Evolutionary conservation across 2,888 invertebrate genomes (phyloP), one percentile per base, ranked within the genome.

Genomic region (Phyllotreta striolata): DNA sequence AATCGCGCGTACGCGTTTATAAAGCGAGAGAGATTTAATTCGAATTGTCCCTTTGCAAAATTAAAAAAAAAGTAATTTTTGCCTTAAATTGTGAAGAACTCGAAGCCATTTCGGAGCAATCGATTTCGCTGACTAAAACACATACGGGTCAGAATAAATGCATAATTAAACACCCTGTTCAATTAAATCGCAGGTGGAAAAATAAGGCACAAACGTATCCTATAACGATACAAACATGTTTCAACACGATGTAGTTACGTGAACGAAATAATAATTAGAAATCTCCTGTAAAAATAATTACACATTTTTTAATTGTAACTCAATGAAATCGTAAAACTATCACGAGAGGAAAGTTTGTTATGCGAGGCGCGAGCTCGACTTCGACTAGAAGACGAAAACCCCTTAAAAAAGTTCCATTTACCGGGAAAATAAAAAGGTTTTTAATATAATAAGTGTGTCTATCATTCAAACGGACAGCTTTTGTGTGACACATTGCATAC

Each of bases 151-250:
- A 43, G 67, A 64, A 68, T 66, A 66, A 63, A 73, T 73, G 67
- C 69, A 73, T 73, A 73, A 69, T 73, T 70, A 69, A 73, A 67
- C 62, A 73, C 73, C 73, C 73, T 58, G 61, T 47, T 67, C 62
- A 47, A 64, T 60, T 59, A 51, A 66, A 67, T 65, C 68, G 68
- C 69, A 66, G 69, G 69, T 70, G 61, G 56, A 62, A 64, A 46
- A 35, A 58, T 40, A 13, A 34, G 49, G 46, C 47, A 37, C 13
- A 5, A 24, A 4, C 24, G 24, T n/a, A n/a, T 35, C 9, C 7
- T 35, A 40, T 49, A 12, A 35, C 55, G 37, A 62, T 62, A 62
- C 62, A 62, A 62, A 62, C 62, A 62, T 55, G 49, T 37, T 24
- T 24, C 24, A 24, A 3, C 24, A 24, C 24, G 24, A 24, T 24